Conservation (phyloP, 2,113 vertebrate genomes). For the Myodes glareolus region DNA sequence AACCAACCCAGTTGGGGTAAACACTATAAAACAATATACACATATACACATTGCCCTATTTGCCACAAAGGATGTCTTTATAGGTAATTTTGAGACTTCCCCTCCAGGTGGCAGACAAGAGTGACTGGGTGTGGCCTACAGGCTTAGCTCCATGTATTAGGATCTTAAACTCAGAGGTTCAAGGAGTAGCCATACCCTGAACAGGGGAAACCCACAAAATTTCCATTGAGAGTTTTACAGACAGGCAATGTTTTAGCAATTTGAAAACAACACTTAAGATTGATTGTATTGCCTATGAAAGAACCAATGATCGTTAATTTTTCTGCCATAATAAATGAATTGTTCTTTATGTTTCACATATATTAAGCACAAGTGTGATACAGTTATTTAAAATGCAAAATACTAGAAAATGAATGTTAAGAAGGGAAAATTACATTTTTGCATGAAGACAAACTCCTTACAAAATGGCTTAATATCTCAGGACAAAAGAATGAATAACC, state of each 20-base stretch:
- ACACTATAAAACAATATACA: conserved; percentile 46
- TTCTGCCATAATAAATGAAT: conserved; percentile 73
- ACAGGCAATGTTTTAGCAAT: conserved; percentile 59
- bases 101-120: neutral
- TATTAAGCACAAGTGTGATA: conserved; percentile 85
- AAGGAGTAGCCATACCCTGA: neutral
- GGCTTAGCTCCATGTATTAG: neutral
- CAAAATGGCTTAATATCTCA: conserved; percentile 85
- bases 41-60: conserved; percentile 38
- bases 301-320: conserved; percentile 66
- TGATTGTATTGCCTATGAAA: conserved; percentile 63
- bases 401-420: conserved; percentile 85
- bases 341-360: conserved; percentile 76
- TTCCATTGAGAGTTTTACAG: conserved; percentile 16
- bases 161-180: conserved; percentile 21
- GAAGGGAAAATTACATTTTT: conserved; percentile 83
- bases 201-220: conserved; percentile 7
- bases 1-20: neutral
- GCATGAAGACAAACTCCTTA: conserved; percentile 84
- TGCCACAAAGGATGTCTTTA: conserved; percentile 40
- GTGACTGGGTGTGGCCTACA: neutral
- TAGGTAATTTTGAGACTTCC: neutral
- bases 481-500: conserved; percentile 74
- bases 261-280: conserved; percentile 66
- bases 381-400: conserved; percentile 83